Evolutionary conservation across 2,888 invertebrate genomes (phyloP).

Genomic region (Apoderus coryli): DNA sequence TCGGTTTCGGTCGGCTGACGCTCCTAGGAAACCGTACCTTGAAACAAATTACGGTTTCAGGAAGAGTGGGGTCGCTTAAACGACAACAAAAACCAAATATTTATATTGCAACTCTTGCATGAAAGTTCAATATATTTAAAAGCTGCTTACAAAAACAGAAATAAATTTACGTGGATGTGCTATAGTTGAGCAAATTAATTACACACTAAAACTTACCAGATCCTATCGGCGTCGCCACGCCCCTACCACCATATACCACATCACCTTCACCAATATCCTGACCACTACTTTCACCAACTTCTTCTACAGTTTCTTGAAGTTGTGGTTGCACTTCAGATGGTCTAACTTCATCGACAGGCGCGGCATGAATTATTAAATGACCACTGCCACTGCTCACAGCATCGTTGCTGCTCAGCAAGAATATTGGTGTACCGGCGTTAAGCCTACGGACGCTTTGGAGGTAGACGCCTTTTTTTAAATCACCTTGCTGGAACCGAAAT

Average conservation of each 20-base stretch:
- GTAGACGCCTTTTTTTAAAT: conserved; percentile 27
- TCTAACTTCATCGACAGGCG: conserved; percentile 21
- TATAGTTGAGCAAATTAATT: conserved; percentile 2
- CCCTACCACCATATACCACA: conserved; percentile 21
- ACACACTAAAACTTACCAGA: conserved; percentile 24
- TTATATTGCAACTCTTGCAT: conserved; percentile 1
- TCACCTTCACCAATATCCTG: conserved; percentile 24
- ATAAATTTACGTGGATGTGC: background rate
- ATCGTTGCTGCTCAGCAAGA: conserved; percentile 29
- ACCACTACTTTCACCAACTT: no score
- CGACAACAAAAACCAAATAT: no score
- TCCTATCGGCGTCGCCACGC: conserved; percentile 26
- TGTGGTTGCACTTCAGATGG: conserved; percentile 11
- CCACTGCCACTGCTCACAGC: conserved; percentile 28
- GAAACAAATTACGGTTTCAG: no score
- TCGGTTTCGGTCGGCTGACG: no score
- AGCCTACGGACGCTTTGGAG: conserved; percentile 31
- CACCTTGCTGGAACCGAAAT: conserved; percentile 28
- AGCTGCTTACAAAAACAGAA: background rate
- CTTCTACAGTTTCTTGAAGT: no score
- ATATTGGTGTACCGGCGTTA: conserved; percentile 27
- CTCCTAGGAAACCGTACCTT: no score
- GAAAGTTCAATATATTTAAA: background rate
- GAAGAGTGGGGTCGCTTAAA: no score
- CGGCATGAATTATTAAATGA: conserved; percentile 26